Conservation (phyloP, 2,888 invertebrate species). For the Rosalia funebris region DNA sequence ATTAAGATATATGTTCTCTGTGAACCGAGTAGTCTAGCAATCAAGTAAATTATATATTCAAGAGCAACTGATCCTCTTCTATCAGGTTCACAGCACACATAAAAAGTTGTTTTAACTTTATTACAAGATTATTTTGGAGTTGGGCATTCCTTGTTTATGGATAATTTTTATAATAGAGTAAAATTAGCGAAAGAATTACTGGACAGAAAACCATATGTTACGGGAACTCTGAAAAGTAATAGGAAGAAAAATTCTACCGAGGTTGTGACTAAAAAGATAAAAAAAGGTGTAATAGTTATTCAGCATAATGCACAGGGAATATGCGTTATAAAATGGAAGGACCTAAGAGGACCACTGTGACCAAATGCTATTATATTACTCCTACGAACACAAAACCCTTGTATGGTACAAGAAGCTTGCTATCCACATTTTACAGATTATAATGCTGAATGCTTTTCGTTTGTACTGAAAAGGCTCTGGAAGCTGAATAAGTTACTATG, state of each 20-base stretch:
- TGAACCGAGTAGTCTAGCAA: constrained; percentile 40
- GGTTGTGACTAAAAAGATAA: background rate
- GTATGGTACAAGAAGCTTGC: constrained; percentile 38
- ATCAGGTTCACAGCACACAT: constrained; percentile 9
- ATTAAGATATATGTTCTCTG: constrained; percentile 53
- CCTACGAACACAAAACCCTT: constrained; percentile 38
- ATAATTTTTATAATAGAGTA: constrained; percentile 47
- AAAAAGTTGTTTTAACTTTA: constrained; percentile 32
- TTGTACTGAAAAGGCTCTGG: constrained; percentile 31
- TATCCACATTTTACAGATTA: constrained; percentile 38
- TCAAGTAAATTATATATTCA: constrained; percentile 26
- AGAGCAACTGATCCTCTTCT: constrained; percentile 25
- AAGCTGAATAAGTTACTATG: constrained; percentile 32
- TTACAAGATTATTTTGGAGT: constrained; percentile 26
- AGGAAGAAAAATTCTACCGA: constrained; percentile 35
- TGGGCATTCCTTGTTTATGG: constrained; percentile 41
- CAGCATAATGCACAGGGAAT: constrained; percentile 20
- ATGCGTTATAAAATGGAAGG: constrained; percentile 43
- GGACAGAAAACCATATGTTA: constrained; percentile 38
- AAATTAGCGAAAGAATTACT: constrained; percentile 29
- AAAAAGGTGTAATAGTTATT: constrained; percentile 34
- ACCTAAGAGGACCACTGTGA: constrained; percentile 38
- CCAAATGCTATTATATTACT: constrained; percentile 38
- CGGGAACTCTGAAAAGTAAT: constrained; percentile 37
- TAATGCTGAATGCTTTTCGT: constrained; percentile 35